Base-by-base conservation (phyloP, 2,888 invertebrate genomes). In the Uropetala carovei region DNA sequence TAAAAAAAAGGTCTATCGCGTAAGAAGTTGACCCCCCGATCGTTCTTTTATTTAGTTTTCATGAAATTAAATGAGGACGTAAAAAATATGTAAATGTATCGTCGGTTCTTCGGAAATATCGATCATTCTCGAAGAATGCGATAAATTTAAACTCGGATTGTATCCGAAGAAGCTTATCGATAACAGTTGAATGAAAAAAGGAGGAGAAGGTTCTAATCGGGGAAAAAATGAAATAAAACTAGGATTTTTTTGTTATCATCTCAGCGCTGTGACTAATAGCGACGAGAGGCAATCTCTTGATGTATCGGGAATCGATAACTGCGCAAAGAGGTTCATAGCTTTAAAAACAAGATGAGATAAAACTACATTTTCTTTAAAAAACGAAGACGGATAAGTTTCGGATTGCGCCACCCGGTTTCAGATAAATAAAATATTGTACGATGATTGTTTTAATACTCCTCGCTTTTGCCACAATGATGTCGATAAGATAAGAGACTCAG, bases 371-470 rank as follows among this genome's bases (percentile, higher is more conserved):
- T 68, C 18, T 22, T 64, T 64, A 8, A 10, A 75, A n/a, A 0
- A 11, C 3, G 27, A 27, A 22, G 75, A 11, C 11, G 22, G 27
- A 75, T 9, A 27, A 22, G n/a, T 68, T 43, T 11, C 5, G 68
- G 3, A 75, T 75, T 75, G 75, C 75, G 75, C 22, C 75, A 75
- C 75, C 22, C 9, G 22, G 9, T 22, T 68, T 2, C 27, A 75
- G 75, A 75, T 75, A 75, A 75, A 75, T 27, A 75, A 75, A 75
- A 10, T 75, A 22, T 75, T 75, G 27, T 75, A 75, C 22, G 27
- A 75, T 27, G 75, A 75, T 75, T 27, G 27, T 27, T n/a, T 68
- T 68, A 18, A 18, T 68, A 43, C 43, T 75, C 22, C 22, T 9
- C 75, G 75, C 13, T 13, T 75, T 75, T 75, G 13, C 75, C 13